These are phyloP conservation scores for Daptonema setosum DNA, from an alignment of 2,888 invertebrate genomes.

Conservation along the genomic window DNA sequence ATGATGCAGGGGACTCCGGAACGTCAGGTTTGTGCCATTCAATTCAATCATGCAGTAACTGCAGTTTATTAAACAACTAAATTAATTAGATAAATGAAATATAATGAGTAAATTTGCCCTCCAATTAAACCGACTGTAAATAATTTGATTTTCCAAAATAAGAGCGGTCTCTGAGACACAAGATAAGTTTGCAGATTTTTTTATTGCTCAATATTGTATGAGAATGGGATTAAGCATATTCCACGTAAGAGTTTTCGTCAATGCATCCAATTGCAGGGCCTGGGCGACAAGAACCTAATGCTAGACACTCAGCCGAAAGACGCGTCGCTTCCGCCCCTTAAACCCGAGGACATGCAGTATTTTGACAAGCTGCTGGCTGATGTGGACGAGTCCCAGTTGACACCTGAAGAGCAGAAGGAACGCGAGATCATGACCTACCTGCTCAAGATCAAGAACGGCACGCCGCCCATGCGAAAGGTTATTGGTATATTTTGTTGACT, in stretches of 20 bases:
- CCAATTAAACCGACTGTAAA: no score
- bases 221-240: no score
- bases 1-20: constrained; percentile 50
- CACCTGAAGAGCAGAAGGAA: constrained; percentile 86
- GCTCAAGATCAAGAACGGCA: constrained; percentile 95
- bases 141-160: no score
- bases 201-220: no score
- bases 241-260: no score
- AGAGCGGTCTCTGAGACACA: no score
- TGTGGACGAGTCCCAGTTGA: constrained; percentile 77
- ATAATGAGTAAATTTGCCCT: no score
- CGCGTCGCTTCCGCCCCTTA: constrained; percentile 88
- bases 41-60: background rate
- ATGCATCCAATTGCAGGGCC: no score
- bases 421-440: constrained; percentile 95
- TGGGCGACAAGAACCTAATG: constrained; percentile 11
- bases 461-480: constrained; percentile 87
- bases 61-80: background rate
- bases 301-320: constrained; percentile 79
- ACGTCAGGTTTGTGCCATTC: no score
- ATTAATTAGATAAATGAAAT: no score
- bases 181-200: no score
- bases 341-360: constrained; percentile 98
- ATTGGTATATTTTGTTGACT: background rate
- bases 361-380: constrained; percentile 93